These are phyloP conservation scores for Salpingus planirostris DNA, from an alignment of 2,888 invertebrate species.

Conservation along the genomic window DNA sequence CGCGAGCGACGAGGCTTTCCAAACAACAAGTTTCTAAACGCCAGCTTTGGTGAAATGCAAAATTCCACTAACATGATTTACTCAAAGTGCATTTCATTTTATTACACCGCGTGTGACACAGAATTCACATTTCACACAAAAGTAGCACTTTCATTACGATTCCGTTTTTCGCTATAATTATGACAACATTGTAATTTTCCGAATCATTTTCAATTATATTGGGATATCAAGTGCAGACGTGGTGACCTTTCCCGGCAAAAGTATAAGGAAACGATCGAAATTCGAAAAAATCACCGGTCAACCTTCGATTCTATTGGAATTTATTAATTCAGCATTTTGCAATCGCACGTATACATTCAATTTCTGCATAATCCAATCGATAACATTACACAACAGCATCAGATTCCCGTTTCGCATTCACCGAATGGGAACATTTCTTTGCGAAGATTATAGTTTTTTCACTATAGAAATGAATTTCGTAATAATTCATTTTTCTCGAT, in stretches of 20 bases:
- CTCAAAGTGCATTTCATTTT: no score
- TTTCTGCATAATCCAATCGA: no score
- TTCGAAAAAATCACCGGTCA: conserved; percentile 12
- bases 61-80: conserved; percentile 15
- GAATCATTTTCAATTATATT: no score
- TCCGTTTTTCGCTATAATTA: no score
- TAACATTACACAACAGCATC: no score
- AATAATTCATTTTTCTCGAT: neutral
- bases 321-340: neutral
- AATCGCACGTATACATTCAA: no score
- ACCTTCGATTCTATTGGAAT: conserved; percentile 13
- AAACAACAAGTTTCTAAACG: conserved; percentile 13
- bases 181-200: no score
- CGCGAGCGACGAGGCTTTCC: conserved; percentile 15
- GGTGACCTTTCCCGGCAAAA: conserved; percentile 16
- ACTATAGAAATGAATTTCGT: neutral
- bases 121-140: no score
- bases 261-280: conserved; percentile 8
- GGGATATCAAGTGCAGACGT: neutral
- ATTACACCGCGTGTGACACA: conserved; percentile 18
- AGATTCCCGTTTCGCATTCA: no score
- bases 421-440: no score
- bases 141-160: no score
- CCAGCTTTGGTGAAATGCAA: conserved; percentile 14
- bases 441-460: no score